Evolutionary conservation across 2,113 vertebrate species (phyloP).

Genomic region (Isichthys henryi): DNA sequence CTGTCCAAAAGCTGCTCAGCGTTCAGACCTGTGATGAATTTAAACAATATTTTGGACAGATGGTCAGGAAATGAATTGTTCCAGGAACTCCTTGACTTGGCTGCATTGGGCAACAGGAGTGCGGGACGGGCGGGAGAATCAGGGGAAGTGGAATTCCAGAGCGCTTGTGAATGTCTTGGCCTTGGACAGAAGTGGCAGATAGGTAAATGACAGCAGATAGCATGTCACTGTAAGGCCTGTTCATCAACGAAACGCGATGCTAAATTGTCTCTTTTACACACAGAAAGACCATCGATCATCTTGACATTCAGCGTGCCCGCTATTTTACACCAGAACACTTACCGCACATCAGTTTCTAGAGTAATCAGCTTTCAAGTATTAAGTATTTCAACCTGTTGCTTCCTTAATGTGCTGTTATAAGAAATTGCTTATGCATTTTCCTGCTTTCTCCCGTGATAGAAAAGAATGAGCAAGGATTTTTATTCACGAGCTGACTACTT

Average conservation of each 20-base stretch:
- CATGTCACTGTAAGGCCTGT: neutral
- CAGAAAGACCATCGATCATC: neutral
- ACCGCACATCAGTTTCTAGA: neutral
- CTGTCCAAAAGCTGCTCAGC: neutral
- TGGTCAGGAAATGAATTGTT: constrained; percentile 2
- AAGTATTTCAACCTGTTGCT: neutral
- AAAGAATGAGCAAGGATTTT: neutral
- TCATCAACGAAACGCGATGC: neutral
- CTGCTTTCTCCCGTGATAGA: neutral
- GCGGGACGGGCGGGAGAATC: neutral
- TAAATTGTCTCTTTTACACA: neutral
- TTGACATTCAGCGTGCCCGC: neutral
- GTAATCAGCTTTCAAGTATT: neutral
- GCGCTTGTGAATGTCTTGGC: neutral
- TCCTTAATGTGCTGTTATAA: neutral
- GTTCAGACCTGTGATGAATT: constrained; percentile 12
- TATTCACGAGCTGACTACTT: neutral
- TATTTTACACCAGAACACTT: neutral
- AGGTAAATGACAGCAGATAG: no score
- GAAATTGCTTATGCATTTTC: neutral
- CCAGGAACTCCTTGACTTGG: constrained; percentile 3
- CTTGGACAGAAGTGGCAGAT: neutral
- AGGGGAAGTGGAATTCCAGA: neutral
- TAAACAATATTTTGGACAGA: constrained; percentile 12
- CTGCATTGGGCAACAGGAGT: neutral